Conservation (phyloP, 2,888 invertebrate genomes). For the Nephrocerus scutellatus region DNA sequence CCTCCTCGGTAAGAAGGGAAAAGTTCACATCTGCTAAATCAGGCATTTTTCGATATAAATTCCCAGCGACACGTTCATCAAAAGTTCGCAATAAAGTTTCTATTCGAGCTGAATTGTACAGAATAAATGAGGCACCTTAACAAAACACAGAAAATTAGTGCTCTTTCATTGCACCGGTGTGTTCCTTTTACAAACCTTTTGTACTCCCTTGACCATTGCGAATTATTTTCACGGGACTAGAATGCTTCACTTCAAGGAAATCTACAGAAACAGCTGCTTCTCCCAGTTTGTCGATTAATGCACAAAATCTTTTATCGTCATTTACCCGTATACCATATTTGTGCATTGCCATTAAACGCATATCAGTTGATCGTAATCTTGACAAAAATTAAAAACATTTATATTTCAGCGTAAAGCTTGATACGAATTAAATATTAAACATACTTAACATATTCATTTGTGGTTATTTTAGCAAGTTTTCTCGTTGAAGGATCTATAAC, state of each 20-base stretch:
- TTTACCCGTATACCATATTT: conserved; percentile 56
- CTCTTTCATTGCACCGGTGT: no score
- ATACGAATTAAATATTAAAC: conserved; percentile 17
- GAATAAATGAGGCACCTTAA: conserved; percentile 65
- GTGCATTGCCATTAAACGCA: conserved; percentile 61
- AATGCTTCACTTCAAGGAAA: conserved; percentile 57
- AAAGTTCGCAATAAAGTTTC: conserved; percentile 60
- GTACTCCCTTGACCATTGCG: conserved; percentile 38
- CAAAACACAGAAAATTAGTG: conserved; percentile 30
- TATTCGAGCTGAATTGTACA: conserved; percentile 72
- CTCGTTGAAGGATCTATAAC: conserved; percentile 55
- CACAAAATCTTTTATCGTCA: conserved; percentile 50
- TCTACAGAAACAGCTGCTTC: conserved; percentile 62
- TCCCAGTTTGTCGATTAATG: conserved; percentile 56
- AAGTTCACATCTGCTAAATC: conserved; percentile 56
- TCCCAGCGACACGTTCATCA: conserved; percentile 51
- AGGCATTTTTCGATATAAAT: conserved; percentile 57
- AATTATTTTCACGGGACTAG: conserved; percentile 53
- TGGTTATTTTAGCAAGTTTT: conserved; percentile 47
- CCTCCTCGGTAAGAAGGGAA: conserved; percentile 58
- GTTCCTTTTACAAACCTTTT: conserved; percentile 32
- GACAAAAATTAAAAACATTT: background rate
- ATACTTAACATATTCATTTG: conserved; percentile 30
- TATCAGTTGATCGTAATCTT: conserved; percentile 56
- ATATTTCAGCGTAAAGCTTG: background rate